A percentile compares a stretch with the other conserved stretches of the same genome.
These are phyloP conservation scores for Rousettus leschenaultii DNA, from an alignment of 2,113 vertebrate genomes.

Conservation along the genomic window DNA sequence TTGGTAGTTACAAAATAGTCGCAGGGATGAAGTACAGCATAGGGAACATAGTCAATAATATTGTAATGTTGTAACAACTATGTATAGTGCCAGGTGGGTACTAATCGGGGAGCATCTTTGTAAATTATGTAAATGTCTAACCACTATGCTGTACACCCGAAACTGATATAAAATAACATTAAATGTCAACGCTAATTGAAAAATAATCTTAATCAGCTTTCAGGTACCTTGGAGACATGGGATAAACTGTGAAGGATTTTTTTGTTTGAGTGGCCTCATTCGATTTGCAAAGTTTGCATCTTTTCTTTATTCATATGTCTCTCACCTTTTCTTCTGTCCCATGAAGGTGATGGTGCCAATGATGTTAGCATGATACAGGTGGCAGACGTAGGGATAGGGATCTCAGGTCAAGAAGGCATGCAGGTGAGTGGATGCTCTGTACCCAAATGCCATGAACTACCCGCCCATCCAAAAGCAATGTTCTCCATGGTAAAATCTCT, in stretches of 20 bases:
- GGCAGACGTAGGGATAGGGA: conserved; percentile 87
- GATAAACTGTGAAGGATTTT: not conserved
- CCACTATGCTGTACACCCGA: no score
- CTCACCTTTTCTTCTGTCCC: not conserved
- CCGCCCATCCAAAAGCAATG: not conserved
- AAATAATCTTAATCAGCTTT: not conserved
- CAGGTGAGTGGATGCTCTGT: conserved; percentile 80
- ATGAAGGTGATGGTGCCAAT: conserved; percentile 90
- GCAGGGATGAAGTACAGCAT: no score
- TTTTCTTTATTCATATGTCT: not conserved
- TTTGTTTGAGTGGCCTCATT: not conserved
- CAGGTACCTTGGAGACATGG: not conserved
- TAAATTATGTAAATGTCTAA: no score
- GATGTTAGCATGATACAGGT: conserved; percentile 93
- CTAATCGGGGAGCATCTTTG: no score
- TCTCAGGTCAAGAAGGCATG: conserved; percentile 92
- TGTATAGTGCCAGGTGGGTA: no score
- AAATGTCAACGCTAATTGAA: no score
- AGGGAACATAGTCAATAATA: no score
- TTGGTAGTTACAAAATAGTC: no score
- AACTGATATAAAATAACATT: no score
- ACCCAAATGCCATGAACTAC: not conserved
- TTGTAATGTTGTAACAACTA: no score
- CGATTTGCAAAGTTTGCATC: not conserved
- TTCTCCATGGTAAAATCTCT: not conserved